These are phyloP conservation scores for Chaenogobius annularis DNA, from an alignment of 2,113 vertebrate genomes.

Conservation along the genomic window DNA sequence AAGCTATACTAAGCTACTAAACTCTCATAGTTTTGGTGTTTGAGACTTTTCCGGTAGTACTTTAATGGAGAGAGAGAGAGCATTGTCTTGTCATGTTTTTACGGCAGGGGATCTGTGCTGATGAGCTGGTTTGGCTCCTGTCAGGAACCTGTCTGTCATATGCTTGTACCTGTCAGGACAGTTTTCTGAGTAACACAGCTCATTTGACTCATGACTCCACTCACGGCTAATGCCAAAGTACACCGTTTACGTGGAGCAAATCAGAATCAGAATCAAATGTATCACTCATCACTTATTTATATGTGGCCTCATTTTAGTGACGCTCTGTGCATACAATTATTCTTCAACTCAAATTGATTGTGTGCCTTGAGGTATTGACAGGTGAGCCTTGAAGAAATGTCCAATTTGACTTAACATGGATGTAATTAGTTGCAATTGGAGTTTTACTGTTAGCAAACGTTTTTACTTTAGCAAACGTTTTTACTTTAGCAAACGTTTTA, in stretches of 20 bases:
- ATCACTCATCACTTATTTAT: not conserved
- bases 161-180: not conserved
- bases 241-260: too few relatives aligned
- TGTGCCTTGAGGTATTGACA: too few relatives aligned
- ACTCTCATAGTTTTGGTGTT: not conserved
- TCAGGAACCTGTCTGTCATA: slow-evolving; percentile 5
- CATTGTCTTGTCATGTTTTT: not conserved
- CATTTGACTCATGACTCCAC: not conserved
- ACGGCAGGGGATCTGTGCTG: not conserved
- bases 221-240: not conserved
- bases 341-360: too few relatives aligned
- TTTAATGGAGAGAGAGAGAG: not conserved
- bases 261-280: too few relatives aligned
- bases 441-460: too few relatives aligned
- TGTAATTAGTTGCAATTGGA: too few relatives aligned
- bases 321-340: too few relatives aligned
- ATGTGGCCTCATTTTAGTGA: too few relatives aligned
- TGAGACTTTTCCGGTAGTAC: not conserved
- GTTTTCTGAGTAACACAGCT: slow-evolving; percentile 1
- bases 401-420: too few relatives aligned
- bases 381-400: too few relatives aligned
- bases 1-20: not conserved
- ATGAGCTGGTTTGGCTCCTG: slow-evolving; percentile 5
- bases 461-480: too few relatives aligned
- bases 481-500: too few relatives aligned